Evolutionary conservation across 2,113 vertebrate genomes (phyloP).

Genomic region (Anarhynchus alexandrinus): DNA sequence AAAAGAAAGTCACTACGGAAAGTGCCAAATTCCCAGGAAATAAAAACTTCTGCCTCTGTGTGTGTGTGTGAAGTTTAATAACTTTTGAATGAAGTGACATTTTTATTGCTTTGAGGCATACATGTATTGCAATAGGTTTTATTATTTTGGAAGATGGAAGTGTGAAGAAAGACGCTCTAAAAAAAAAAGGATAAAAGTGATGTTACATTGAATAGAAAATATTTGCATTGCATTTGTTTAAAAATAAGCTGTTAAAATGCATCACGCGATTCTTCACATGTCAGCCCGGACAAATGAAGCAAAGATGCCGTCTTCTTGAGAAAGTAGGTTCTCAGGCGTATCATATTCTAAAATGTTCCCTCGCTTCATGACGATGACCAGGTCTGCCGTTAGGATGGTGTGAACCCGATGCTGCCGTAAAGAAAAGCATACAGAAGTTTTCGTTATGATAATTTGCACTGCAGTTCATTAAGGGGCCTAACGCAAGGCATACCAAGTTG

Average conservation of each 20-base stretch:
- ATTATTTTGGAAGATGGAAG: not conserved
- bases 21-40: not conserved
- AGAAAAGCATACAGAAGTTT: not conserved
- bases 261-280: constrained; percentile 77
- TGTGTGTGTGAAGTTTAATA: not conserved
- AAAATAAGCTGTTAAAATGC: constrained; percentile 39
- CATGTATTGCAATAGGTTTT: constrained; percentile 1
- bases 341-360: constrained; percentile 95
- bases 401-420: constrained; percentile 90
- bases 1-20: not conserved
- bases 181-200: not conserved
- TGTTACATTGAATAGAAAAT: constrained; percentile 11
- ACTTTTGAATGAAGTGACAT: constrained; percentile 15
- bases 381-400: constrained; percentile 94
- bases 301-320: constrained; percentile 90
- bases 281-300: constrained; percentile 95
- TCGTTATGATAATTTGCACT: not conserved
- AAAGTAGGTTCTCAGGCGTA: constrained; percentile 89
- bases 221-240: not conserved
- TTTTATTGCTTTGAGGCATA: constrained; percentile 54
- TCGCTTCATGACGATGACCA: constrained; percentile 97
- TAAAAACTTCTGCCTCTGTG: not conserved
- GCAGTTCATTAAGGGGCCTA: not conserved
- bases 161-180: not conserved
- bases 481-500: not conserved